These are phyloP conservation scores for Syngnathus rostellatus DNA, from an alignment of 2,797 vertebrate genomes.

Conservation along the genomic window DNA sequence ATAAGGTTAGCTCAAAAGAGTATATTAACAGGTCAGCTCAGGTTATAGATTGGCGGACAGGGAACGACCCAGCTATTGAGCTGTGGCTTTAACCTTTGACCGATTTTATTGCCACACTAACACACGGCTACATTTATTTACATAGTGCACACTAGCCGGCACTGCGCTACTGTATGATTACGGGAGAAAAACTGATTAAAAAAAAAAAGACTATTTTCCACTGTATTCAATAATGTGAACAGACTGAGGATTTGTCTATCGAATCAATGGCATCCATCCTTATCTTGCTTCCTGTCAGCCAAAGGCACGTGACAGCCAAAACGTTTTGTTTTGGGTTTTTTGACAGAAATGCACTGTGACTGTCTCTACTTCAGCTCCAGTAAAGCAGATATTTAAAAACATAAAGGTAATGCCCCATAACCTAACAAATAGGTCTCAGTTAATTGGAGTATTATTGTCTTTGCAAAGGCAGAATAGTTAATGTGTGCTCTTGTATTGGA, in stretches of 20 bases:
- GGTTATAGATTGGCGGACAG: constrained; percentile 12
- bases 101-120: constrained; percentile 9
- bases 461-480: no score
- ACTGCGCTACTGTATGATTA: neutral
- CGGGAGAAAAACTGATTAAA: no score
- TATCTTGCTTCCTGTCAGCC: neutral
- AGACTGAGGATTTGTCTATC: neutral
- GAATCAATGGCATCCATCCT: neutral
- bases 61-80: constrained; percentile 17
- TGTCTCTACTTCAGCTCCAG: no score
- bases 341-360: no score
- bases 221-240: neutral
- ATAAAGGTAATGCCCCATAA: no score
- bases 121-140: neutral
- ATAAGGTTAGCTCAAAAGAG: neutral
- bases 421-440: no score
- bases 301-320: neutral
- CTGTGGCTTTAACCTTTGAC: constrained; percentile 16
- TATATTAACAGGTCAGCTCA: neutral
- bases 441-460: no score
- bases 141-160: neutral
- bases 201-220: neutral
- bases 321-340: neutral
- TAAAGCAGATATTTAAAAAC: no score
- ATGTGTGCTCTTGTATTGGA: neutral